Evolutionary conservation across 2,888 invertebrate species (phyloP).

Genomic region (Sinohyriopsis cumingii): DNA sequence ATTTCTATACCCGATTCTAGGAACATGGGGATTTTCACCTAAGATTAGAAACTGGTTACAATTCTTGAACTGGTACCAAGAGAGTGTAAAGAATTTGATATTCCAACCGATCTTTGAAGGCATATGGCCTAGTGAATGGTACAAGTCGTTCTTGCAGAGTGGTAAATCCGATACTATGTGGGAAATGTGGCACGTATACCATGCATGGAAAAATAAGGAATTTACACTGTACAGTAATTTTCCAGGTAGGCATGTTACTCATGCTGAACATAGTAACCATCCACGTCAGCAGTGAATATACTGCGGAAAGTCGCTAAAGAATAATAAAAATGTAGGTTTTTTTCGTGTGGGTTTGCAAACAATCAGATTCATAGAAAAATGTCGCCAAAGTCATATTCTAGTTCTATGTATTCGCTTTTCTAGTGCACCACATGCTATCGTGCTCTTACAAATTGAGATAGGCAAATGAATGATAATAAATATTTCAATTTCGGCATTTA

Average conservation of each 20-base stretch:
- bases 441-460: too few relatives aligned
- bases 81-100: slow-evolving; percentile 16
- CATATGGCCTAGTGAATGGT: slow-evolving; percentile 53
- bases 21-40: slow-evolving; percentile 60
- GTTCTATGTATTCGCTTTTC: too few relatives aligned
- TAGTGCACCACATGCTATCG: too few relatives aligned
- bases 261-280: too few relatives aligned
- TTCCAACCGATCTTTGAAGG: slow-evolving; percentile 54
- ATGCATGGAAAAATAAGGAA: slow-evolving; percentile 45
- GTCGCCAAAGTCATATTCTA: too few relatives aligned
- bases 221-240: slow-evolving; percentile 48
- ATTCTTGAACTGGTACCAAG: slow-evolving; percentile 46
- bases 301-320: too few relatives aligned
- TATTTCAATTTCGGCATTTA: too few relatives aligned
- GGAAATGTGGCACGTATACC: slow-evolving; percentile 64
- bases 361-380: too few relatives aligned
- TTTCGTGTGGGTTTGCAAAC: too few relatives aligned
- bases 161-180: slow-evolving; percentile 52
- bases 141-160: slow-evolving; percentile 27
- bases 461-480: too few relatives aligned
- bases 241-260: slow-evolving; percentile 11
- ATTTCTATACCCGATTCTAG: slow-evolving; percentile 50
- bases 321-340: too few relatives aligned
- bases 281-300: too few relatives aligned
- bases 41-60: slow-evolving; percentile 38